A percentile compares a stretch with the other conserved stretches of the same genome.
Conservation (phyloP, 2,888 invertebrate species). For the Palloptera scutellata region DNA sequence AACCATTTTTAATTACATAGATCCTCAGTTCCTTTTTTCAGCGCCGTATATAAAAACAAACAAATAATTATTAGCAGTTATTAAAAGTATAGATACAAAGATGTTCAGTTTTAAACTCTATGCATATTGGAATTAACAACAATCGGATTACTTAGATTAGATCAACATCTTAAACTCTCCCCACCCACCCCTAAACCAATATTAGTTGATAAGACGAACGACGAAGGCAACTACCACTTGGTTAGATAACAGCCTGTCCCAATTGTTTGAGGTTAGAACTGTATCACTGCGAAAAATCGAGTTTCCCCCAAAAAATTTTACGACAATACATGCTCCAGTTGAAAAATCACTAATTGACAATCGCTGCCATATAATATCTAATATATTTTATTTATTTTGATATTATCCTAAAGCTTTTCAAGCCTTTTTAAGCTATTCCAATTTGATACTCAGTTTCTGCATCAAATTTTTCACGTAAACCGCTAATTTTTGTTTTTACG, state of each 20-base stretch:
- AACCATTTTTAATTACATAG: too few species aligned
- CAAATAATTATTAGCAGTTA: too few species aligned
- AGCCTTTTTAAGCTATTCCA: too few species aligned
- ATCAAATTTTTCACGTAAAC: slow-evolving; percentile 15
- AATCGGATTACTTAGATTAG: slow-evolving; percentile 24
- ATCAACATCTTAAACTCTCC: neutral
- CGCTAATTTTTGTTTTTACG: slow-evolving; percentile 16
- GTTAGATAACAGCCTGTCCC: slow-evolving; percentile 54
- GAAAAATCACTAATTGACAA: neutral
- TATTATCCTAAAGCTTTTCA: neutral
- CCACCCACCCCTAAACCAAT: neutral
- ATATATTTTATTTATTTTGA: neutral
- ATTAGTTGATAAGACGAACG: neutral
- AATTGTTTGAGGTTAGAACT: slow-evolving; percentile 55
- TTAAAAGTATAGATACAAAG: too few species aligned
- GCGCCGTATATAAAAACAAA: too few species aligned
- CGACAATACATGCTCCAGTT: slow-evolving; percentile 11
- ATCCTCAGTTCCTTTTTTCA: too few species aligned
- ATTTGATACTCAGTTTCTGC: neutral
- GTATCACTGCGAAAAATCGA: slow-evolving; percentile 21
- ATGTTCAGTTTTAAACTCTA: slow-evolving; percentile 24
- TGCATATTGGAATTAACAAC: neutral
- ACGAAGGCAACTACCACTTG: slow-evolving; percentile 22
- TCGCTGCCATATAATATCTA: too few species aligned
- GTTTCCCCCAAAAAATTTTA: neutral